Conservation (phyloP, 2,797 vertebrate species). For the Xiphophorus birchmanni region DNA sequence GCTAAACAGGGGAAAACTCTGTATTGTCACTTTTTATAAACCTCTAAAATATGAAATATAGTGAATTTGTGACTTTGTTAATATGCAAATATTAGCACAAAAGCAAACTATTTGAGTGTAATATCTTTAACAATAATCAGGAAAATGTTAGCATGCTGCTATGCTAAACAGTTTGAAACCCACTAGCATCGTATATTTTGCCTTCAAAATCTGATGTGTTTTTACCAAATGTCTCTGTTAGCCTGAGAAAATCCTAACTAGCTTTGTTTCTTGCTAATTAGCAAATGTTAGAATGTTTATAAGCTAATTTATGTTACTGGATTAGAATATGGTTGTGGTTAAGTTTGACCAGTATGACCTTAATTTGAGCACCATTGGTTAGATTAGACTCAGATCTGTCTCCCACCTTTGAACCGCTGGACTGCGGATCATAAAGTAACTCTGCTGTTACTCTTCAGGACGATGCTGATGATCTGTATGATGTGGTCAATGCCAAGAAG, state of each 20-base stretch:
- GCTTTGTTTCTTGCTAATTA: not conserved
- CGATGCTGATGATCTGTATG: slow-evolving; percentile 72
- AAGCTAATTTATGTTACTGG: not conserved
- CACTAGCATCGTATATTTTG: no score
- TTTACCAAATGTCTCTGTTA: not conserved
- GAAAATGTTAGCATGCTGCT: not conserved
- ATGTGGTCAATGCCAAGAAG: slow-evolving; percentile 68
- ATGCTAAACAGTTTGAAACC: not conserved
- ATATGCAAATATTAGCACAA: not conserved
- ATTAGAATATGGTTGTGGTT: not conserved
- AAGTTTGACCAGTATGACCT: not conserved
- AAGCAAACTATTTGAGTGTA: not conserved
- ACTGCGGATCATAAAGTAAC: not conserved
- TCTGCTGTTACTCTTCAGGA: slow-evolving; percentile 49
- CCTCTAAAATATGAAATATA: no score
- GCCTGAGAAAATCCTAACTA: not conserved
- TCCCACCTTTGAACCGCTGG: not conserved
- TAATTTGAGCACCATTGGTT: not conserved
- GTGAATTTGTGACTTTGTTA: not conserved
- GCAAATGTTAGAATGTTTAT: not conserved
- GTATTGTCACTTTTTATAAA: not conserved
- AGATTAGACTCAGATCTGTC: not conserved
- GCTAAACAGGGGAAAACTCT: not conserved
- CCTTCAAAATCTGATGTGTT: not conserved
- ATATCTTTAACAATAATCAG: not conserved